These are phyloP conservation scores for Eubasilissa regina DNA, from an alignment of 1,140 invertebrate genomes.

Conservation along the genomic window DNA sequence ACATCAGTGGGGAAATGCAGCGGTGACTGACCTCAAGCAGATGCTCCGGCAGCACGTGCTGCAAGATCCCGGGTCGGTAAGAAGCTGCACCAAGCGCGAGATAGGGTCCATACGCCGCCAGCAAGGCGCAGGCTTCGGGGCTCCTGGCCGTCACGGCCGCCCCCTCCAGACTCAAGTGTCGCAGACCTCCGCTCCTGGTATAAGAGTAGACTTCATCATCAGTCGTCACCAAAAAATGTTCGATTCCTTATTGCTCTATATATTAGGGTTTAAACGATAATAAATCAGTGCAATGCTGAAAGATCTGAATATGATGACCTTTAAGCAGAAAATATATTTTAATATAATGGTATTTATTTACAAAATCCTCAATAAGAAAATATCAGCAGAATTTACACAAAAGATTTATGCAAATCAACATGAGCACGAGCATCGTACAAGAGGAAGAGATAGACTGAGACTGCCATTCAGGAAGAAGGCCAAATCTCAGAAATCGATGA, in stretches of 20 bases:
- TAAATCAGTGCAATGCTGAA: no score
- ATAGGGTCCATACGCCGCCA: neutral
- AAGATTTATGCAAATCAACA: no score
- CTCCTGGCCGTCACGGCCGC: neutral
- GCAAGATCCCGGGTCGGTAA: neutral
- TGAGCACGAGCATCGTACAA: no score
- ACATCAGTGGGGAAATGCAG: neutral
- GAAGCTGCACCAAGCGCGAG: neutral
- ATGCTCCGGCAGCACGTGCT: neutral
- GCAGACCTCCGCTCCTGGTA: neutral
- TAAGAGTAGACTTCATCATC: neutral
- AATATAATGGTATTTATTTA: no score
- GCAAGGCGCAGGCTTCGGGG: neutral
- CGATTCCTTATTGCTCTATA: neutral
- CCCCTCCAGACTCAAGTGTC: neutral
- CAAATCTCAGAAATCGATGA: no score
- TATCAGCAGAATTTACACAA: no score
- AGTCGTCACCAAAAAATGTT: neutral
- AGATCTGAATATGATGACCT: no score
- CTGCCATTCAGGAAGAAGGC: no score
- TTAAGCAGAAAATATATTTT: no score
- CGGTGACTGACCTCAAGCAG: neutral
- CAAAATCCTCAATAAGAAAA: no score
- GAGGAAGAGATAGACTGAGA: no score
- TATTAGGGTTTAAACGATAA: neutral